Evolutionary conservation across 2,797 vertebrate genomes (phyloP).

Genomic region (Xenops minutus): DNA sequence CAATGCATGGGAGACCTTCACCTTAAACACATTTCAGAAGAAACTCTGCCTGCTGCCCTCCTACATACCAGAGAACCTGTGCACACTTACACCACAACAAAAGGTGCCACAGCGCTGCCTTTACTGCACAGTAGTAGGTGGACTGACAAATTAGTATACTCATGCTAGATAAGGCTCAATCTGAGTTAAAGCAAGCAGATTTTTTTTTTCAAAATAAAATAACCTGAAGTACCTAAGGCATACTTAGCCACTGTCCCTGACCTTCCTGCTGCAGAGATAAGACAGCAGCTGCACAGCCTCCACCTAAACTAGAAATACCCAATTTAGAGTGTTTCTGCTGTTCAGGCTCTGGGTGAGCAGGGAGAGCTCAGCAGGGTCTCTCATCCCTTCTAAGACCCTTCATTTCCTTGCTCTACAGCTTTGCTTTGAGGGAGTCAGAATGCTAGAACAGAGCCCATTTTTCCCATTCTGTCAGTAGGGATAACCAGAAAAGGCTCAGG

Average conservation of each 20-base stretch:
- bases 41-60: constrained; percentile 1
- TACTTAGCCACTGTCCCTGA: neutral
- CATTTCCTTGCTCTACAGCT: neutral
- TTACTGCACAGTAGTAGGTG: neutral
- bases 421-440: neutral
- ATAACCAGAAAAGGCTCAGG: neutral
- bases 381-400: neutral
- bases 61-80: neutral
- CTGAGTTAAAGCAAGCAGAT: neutral
- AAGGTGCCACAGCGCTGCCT: neutral
- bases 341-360: neutral
- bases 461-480: neutral
- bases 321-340: neutral
- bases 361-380: neutral
- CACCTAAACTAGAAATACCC: neutral
- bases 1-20: neutral
- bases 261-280: neutral
- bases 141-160: neutral
- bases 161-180: neutral
- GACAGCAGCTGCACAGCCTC: neutral
- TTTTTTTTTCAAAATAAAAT: neutral
- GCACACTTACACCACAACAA: neutral
- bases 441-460: neutral
- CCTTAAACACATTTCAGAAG: neutral
- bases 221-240: neutral